Evolutionary conservation across 2,797 vertebrate genomes (phyloP).

Genomic region (Sternotherus odoratus): DNA sequence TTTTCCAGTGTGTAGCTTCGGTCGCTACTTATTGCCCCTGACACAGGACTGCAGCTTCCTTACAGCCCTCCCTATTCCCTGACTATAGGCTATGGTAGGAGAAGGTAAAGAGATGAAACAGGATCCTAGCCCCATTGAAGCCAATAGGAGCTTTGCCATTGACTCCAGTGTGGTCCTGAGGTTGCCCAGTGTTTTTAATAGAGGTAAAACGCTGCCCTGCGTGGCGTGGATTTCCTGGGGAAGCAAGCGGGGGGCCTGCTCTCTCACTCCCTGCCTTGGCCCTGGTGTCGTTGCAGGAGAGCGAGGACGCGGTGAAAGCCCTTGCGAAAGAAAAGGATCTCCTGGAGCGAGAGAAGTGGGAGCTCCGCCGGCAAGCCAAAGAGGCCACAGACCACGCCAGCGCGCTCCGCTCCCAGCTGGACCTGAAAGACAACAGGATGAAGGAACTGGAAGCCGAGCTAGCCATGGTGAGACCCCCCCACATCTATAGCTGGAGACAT

Average conservation of each 20-base stretch:
- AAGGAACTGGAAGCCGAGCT: constrained; percentile 98
- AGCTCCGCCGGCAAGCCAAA: constrained; percentile 94
- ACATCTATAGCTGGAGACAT: not conserved
- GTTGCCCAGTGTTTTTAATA: not conserved
- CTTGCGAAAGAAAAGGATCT: constrained; percentile 96
- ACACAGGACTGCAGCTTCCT: not conserved
- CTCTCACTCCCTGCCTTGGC: not conserved
- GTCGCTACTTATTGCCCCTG: not conserved
- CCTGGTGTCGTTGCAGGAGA: constrained; percentile 83
- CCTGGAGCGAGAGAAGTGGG: constrained; percentile 97
- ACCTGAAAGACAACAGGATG: constrained; percentile 97
- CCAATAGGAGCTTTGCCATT: not conserved
- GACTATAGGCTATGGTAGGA: not conserved
- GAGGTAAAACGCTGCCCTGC: not conserved
- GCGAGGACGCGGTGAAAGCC: constrained; percentile 94
- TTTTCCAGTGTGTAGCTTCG: not conserved
- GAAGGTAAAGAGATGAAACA: not conserved
- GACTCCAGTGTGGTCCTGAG: not conserved
- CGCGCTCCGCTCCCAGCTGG: constrained; percentile 92
- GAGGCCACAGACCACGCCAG: constrained; percentile 94
- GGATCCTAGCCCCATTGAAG: not conserved
- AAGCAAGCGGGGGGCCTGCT: not conserved
- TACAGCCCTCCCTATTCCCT: not conserved
- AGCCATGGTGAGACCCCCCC: constrained; percentile 90
- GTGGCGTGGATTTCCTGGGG: not conserved